Percentiles rank a stretch among this genome's conserved stretches.
phyloP scores from a whole-genome alignment of 2,888 invertebrate species.

The Chymomyza fuscimana region DNA sequence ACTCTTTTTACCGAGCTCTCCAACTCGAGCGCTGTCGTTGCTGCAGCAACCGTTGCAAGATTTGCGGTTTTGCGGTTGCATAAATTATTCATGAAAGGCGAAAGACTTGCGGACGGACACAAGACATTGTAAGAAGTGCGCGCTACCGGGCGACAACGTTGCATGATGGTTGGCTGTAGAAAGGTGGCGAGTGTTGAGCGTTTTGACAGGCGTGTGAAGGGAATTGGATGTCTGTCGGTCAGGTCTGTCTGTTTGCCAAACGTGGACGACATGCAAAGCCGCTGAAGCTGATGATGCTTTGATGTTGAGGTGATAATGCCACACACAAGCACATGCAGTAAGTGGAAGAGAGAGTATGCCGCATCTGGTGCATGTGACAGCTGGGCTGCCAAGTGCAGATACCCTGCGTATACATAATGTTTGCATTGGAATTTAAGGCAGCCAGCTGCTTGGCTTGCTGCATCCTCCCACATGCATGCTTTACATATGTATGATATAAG shows the following conservation, averaged over 20 bases:
- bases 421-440: conserved; percentile 46
- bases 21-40: conserved; percentile 23
- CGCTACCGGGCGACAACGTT: conserved; percentile 5
- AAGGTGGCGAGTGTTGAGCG: conserved; percentile 7
- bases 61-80: conserved; percentile 54
- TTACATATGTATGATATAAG: conserved; percentile 27
- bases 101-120: not conserved
- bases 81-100: conserved; percentile 41
- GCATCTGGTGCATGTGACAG: conserved; percentile 39
- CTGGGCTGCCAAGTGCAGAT: conserved; percentile 14
- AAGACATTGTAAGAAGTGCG: not conserved
- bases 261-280: conserved; percentile 29
- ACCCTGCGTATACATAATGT: conserved; percentile 40
- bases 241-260: conserved; percentile 12
- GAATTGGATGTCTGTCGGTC: not conserved
- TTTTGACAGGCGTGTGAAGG: conserved; percentile 42
- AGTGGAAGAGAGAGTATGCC: conserved; percentile 5
- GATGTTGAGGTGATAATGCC: conserved; percentile 58
- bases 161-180: conserved; percentile 44
- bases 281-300: conserved; percentile 26
- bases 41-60: conserved; percentile 40
- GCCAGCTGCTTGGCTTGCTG: conserved; percentile 1
- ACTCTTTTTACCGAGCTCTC: not conserved
- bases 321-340: not conserved
- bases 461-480: conserved; percentile 17